A percentile compares a stretch with the other conserved stretches of the same genome.
Evolutionary conservation across 53 echinoderm and acorn worm species (phyloP).

Genomic region (Astropecten irregularis): DNA sequence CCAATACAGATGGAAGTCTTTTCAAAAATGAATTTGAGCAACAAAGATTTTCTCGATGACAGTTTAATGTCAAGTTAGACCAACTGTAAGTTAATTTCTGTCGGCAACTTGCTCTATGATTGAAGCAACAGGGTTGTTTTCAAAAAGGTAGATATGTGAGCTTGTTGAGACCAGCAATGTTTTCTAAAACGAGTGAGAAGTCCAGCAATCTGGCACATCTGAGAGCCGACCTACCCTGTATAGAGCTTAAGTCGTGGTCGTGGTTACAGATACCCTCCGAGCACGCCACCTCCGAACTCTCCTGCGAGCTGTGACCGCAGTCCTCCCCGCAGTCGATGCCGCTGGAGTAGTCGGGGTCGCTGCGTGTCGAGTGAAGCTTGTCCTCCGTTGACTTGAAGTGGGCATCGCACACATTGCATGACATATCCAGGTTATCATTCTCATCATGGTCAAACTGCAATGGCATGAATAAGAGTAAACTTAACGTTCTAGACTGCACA

Average conservation of each 20-base stretch:
- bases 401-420: constrained; percentile 60
- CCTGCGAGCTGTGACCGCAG: constrained; percentile 70
- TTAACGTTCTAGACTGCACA: too few relatives aligned
- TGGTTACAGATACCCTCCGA: constrained; percentile 87
- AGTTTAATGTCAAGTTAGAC: too few relatives aligned
- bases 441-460: constrained; percentile 52
- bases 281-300: constrained; percentile 86
- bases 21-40: too few relatives aligned
- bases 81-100: too few relatives aligned
- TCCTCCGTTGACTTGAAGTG: constrained; percentile 29
- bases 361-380: constrained; percentile 18
- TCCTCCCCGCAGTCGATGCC: constrained; percentile 88
- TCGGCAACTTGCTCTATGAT: too few relatives aligned
- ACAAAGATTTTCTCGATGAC: too few relatives aligned
- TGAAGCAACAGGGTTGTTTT: too few relatives aligned
- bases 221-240: constrained; percentile 35
- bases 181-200: too few relatives aligned
- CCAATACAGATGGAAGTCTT: too few relatives aligned
- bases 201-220: too few relatives aligned
- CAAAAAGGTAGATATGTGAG: too few relatives aligned
- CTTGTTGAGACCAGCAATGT: too few relatives aligned
- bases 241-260: constrained; percentile 32
- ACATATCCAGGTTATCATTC: constrained; percentile 60
- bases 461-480: not conserved
- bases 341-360: constrained; percentile 71